Base-by-base conservation (phyloP, 2,797 vertebrate genomes). In the Natrix natrix region DNA sequence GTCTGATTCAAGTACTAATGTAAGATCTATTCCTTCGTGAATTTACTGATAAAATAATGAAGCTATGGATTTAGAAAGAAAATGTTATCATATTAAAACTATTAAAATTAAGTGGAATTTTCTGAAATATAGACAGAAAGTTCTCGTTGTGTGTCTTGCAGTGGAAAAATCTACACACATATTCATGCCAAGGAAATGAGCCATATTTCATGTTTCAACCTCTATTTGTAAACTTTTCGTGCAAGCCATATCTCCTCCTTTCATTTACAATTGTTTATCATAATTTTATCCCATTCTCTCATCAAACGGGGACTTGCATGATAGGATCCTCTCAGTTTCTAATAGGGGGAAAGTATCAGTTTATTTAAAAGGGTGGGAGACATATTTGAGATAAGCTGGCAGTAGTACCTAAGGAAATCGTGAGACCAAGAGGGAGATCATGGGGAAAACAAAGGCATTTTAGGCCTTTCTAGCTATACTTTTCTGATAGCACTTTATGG, bases 11-110 rank as follows among this genome's bases (percentile, higher is more conserved):
- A 93, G 8, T 92, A 54, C 17, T 63, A 97, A 93, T 11, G 87
- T 17, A 91, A 48, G 37, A 86, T 0, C 1, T 86, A 69, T 55
- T 94, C n/a, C 91, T 91, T 91, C 89, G 14, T 59, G 60, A 56
- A 63, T 92, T 87, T 20, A 93, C 32, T 4, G 8, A 78, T 90
- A 94, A 95, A 94, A 94, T 8, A 2, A 93, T 37, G 94, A 91
- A 48, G 32, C 32, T 87, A 20, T 8, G 28, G 90, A 54, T 20
- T 88, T 54, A 92, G 54, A 55, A 91, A 90, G 90, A 66, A 2
- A 88, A 91, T 61, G 56, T 32, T 59, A 7, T 69, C 74, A 69
- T 93, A 56, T 20, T 24, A 55, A 61, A 61, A 20, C 6, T 74
- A 8, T 90, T 90, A 87, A 74, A 26, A 60, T 87, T 61, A 43